phyloP scores from a whole-genome alignment of 2,113 vertebrate genomes.

The Phocoena sinus region DNA sequence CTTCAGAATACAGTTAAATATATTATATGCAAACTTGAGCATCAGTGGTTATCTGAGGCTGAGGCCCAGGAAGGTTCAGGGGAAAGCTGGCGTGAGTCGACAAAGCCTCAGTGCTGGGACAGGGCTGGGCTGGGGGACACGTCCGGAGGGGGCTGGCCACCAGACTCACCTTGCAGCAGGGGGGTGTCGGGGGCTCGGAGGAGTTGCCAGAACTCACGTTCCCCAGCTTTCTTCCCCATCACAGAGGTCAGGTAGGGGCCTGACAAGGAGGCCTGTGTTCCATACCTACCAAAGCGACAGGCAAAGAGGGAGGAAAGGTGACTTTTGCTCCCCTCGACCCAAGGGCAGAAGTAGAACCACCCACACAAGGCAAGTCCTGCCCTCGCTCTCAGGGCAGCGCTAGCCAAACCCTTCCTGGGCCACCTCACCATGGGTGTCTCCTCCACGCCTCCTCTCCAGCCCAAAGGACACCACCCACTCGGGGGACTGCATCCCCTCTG shows the following conservation, averaged over 20 bases:
- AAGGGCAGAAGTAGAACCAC: not conserved
- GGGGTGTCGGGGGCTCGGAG: constrained; percentile 74
- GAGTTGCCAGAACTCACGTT: constrained; percentile 88
- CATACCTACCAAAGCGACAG: constrained; percentile 81
- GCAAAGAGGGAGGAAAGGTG: not conserved
- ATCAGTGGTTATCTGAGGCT: not conserved
- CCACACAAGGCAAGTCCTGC: not conserved
- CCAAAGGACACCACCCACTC: not conserved
- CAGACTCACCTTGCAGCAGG: constrained; percentile 84
- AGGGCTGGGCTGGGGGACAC: not conserved
- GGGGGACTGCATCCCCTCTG: not conserved
- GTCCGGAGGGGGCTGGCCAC: not conserved
- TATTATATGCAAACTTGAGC: not conserved
- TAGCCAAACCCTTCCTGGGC: not conserved
- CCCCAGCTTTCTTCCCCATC: constrained; percentile 81
- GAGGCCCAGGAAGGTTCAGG: not conserved
- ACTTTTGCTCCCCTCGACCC: not conserved
- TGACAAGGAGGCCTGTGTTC: constrained; percentile 82
- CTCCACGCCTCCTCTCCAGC: not conserved
- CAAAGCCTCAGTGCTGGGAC: not conserved
- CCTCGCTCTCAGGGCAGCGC: not conserved
- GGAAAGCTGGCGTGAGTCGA: not conserved
- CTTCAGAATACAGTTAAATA: not conserved
- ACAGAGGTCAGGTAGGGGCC: constrained; percentile 88
- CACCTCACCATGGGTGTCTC: not conserved